phyloP scores from a whole-genome alignment of 1,140 invertebrate species.

The Nautilus pompilius region DNA sequence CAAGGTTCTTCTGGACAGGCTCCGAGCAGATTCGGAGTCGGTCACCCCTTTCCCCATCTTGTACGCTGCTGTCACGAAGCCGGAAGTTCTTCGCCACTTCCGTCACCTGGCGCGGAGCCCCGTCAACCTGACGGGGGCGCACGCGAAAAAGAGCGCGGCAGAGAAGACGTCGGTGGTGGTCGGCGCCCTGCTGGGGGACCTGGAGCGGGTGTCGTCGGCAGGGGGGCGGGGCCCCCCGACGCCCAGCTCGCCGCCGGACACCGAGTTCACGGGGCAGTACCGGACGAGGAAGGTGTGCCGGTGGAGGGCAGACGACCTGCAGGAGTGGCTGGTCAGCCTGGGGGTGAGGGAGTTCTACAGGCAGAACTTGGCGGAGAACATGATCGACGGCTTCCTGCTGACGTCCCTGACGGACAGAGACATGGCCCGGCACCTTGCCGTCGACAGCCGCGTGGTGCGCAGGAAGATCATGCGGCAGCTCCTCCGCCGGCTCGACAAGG shows the following conservation, averaged over 20 bases:
- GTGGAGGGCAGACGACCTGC: conserved; percentile 47
- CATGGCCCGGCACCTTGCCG: conserved; percentile 45
- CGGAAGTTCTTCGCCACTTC: conserved; percentile 42
- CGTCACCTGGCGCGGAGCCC: conserved; percentile 24
- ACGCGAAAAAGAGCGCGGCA: conserved; percentile 38
- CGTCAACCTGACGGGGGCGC: conserved; percentile 39
- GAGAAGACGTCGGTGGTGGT: conserved; percentile 51
- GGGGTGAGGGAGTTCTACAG: conserved; percentile 53
- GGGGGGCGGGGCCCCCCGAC: conserved; percentile 32
- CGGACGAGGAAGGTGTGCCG: conserved; percentile 51
- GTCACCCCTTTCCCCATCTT: conserved; percentile 45
- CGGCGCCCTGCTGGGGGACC: conserved; percentile 44
- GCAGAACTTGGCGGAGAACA: conserved; percentile 49
- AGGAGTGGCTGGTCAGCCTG: conserved; percentile 51
- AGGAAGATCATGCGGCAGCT: conserved; percentile 55
- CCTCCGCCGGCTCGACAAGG: conserved; percentile 42
- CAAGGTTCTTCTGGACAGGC: conserved; percentile 45
- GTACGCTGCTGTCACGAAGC: conserved; percentile 32
- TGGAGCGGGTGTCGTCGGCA: conserved; percentile 49
- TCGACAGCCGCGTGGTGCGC: conserved; percentile 47
- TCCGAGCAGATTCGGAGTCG: conserved; percentile 22
- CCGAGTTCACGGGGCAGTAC: conserved; percentile 48
- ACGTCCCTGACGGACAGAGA: conserved; percentile 52
- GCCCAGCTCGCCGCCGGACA: conserved; percentile 31
- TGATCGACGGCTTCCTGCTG: conserved; percentile 52